phyloP scores from a whole-genome alignment of 2,113 vertebrate genomes.

The Hucho hucho region DNA sequence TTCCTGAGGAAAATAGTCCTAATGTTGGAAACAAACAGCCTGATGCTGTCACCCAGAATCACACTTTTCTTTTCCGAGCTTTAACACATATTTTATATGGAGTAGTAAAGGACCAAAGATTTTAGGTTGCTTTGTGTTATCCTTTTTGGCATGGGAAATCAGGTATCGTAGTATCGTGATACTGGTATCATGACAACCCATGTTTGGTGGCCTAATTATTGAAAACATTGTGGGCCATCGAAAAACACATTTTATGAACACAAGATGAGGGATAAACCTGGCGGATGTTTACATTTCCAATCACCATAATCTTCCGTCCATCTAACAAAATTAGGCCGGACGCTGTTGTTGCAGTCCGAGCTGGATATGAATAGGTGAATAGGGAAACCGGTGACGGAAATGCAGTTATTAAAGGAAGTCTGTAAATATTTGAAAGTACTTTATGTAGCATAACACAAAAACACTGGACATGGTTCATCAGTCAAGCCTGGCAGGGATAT shows the following conservation, averaged over 20 bases:
- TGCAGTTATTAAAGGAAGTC: slow-evolving; percentile 64
- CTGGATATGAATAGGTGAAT: slow-evolving; percentile 20
- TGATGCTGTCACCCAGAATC: too few relatives aligned
- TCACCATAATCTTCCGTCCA: slow-evolving; percentile 47
- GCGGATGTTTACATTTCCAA: slow-evolving; percentile 67
- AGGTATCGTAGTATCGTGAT: too few relatives aligned
- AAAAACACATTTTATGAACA: slow-evolving; percentile 34
- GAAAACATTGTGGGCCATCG: slow-evolving; percentile 49
- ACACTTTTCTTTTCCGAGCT: too few relatives aligned
- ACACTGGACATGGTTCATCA: slow-evolving; percentile 26
- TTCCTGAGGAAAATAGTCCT: too few relatives aligned
- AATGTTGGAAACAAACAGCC: too few relatives aligned
- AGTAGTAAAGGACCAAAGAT: too few relatives aligned
- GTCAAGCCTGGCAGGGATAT: slow-evolving; percentile 59
- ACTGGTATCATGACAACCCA: too few relatives aligned
- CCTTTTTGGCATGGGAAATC: too few relatives aligned
- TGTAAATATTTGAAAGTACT: slow-evolving; percentile 56
- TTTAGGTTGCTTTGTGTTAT: too few relatives aligned
- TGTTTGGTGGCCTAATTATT: slow-evolving; percentile 60
- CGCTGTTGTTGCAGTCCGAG: slow-evolving; percentile 14
- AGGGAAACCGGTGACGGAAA: slow-evolving; percentile 39
- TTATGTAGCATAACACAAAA: slow-evolving; percentile 45
- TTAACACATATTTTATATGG: too few relatives aligned
- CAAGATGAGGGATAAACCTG: slow-evolving; percentile 57
- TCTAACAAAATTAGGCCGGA: slow-evolving; percentile 30